Evolutionary conservation across 1,140 invertebrate genomes (phyloP), one percentile per base, ranked within the genome.

Genomic region (Ceratosolen fusciceps): DNA sequence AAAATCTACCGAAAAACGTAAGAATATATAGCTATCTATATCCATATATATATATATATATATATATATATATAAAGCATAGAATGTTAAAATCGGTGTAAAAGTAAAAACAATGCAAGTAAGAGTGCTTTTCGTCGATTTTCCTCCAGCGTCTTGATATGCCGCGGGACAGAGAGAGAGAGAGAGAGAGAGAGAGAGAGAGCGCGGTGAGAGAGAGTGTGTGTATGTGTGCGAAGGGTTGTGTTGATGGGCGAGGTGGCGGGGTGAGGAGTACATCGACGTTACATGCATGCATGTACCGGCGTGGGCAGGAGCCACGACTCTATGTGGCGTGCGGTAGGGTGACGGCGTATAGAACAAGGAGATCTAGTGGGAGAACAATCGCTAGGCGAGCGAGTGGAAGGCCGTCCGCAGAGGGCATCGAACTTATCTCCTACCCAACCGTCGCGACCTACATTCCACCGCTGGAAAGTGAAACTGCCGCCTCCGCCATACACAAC

Each of bases 401-500:
- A 90, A 90, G 90, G 90, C 89, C 88, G 88, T 86, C 73, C 82
- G 83, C 81, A 86, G 85, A 83, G 89, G 87, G 87, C 89, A 91
- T 90, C 88, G 90, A 90, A 90, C 90, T 88, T 87, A 85, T 88
- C 89, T 90, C 90, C 87, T 89, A 84, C 90, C 87, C 86, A 88
- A 89, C 86, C 86, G 86, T 87, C 85, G 85, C 87, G 89, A 90
- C 89, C 90, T 89, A 90, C 90, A 90, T 90, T 90, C 88, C 87
- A 85, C 83, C 84, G 88, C 87, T 90, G 87, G 89, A 90, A 91
- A 90, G 90, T 91, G 90, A 90, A 91, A 90, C 89, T 87, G 86
- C 87, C 83, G 86, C 87, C 84, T 83, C 83, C 83, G 80, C 81
- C 80, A 29, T 68, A 58, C n/a, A 21, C n/a, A 21, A 26, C 65